Evolutionary conservation across 2,888 invertebrate species (phyloP).

Genomic region (Drepana falcataria): DNA sequence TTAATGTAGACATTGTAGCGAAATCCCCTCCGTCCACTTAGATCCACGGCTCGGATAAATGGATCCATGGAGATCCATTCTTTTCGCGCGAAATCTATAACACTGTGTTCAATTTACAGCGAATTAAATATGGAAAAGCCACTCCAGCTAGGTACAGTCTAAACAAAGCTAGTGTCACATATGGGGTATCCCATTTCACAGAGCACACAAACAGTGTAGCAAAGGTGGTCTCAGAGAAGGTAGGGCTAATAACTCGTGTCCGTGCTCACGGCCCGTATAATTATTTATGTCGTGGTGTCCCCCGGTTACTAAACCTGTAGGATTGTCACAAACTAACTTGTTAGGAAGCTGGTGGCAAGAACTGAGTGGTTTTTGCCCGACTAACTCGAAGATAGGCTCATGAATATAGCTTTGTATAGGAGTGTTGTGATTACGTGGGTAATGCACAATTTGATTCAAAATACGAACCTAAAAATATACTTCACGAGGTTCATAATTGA

Average conservation of each 20-base stretch:
- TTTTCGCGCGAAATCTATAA: too few species aligned
- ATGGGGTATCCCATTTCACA: background rate
- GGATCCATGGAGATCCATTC: too few species aligned
- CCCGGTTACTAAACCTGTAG: slow-evolving; percentile 1
- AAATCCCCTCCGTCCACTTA: too few species aligned
- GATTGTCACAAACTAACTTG: background rate
- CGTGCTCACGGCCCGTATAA: slow-evolving; percentile 48
- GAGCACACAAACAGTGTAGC: background rate
- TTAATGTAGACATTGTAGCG: too few species aligned
- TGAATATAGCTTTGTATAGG: too few species aligned
- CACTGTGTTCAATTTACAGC: too few species aligned
- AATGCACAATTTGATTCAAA: too few species aligned
- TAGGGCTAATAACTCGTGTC: slow-evolving; percentile 34
- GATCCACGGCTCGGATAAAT: too few species aligned
- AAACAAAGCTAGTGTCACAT: background rate
- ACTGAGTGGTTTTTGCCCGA: background rate
- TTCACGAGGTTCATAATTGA: too few species aligned
- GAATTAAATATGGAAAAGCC: background rate
- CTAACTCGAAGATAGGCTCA: too few species aligned
- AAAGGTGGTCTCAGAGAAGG: background rate
- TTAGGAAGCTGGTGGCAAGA: background rate
- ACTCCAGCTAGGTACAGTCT: background rate
- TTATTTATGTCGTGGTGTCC: slow-evolving; percentile 46
- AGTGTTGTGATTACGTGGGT: too few species aligned
- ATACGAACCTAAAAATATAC: too few species aligned